Conservation (phyloP, 2,797 vertebrate species). For the Carcharodon carcharias region DNA sequence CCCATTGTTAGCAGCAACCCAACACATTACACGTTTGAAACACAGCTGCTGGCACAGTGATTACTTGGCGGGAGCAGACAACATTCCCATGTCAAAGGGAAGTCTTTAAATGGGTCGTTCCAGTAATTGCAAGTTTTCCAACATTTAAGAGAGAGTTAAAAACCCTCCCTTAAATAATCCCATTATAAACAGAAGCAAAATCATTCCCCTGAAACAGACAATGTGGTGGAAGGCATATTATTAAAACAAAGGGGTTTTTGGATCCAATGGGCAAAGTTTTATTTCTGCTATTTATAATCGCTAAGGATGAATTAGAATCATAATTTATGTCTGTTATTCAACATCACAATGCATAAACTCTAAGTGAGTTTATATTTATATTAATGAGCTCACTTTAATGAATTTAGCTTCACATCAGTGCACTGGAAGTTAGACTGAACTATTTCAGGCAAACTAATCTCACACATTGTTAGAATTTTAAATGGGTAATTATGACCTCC, state of each 20-base stretch:
- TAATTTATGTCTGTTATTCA: neutral
- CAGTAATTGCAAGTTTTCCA: neutral
- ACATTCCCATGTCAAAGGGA: neutral
- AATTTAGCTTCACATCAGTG: neutral
- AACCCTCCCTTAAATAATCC: neutral
- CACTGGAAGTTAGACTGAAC: neutral
- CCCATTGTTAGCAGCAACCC: neutral
- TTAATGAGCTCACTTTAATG: neutral
- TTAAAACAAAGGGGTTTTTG: neutral
- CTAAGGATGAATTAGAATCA: neutral
- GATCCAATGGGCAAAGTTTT: neutral
- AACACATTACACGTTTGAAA: neutral
- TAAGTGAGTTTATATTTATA: neutral
- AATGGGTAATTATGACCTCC: neutral
- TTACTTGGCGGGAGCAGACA: neutral
- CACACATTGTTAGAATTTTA: neutral
- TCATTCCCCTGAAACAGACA: neutral
- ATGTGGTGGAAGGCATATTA: neutral
- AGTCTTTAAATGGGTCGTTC: neutral
- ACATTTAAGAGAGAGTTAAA: neutral
- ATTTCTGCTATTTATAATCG: conserved; percentile 1
- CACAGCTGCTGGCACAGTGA: neutral
- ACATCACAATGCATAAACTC: neutral
- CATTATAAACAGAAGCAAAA: neutral
- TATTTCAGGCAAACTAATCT: neutral